These are phyloP conservation scores for Aleiodes sp. DNA, from an alignment of 1,140 invertebrate genomes.

Conservation along the genomic window DNA sequence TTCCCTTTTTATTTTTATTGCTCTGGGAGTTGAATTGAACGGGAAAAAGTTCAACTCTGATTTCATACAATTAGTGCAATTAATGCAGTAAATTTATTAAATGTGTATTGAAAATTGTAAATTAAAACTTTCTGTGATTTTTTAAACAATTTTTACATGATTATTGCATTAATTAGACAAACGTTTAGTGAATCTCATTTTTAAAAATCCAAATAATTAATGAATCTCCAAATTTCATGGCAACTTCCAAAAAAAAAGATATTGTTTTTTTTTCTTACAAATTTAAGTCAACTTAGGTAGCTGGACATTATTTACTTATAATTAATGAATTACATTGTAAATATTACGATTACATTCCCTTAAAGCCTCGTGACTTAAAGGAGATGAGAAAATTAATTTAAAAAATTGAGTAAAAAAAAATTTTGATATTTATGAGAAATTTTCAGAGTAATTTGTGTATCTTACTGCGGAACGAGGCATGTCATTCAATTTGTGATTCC, in stretches of 20 bases:
- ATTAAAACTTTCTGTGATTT: no score
- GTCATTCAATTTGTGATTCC: background rate
- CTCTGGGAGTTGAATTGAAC: no score
- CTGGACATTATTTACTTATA: background rate
- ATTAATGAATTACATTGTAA: background rate
- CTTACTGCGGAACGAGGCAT: background rate
- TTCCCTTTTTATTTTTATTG: background rate
- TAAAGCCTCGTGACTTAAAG: background rate
- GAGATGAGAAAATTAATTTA: background rate
- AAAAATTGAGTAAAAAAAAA: background rate
- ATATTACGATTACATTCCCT: conserved; percentile 4
- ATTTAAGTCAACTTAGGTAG: background rate
- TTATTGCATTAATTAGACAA: no score
- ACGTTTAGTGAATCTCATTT: no score
- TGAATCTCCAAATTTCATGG: background rate
- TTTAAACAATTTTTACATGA: no score
- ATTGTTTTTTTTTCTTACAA: background rate
- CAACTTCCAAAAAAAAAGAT: no score
- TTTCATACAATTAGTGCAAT: no score
- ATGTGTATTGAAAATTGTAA: no score
- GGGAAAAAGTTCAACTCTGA: no score
- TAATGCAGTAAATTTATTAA: no score
- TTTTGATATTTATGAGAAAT: background rate
- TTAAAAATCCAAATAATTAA: no score
- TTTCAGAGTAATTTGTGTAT: background rate